These are phyloP conservation scores for Mareca penelope DNA, from an alignment of 2,797 vertebrate genomes.

Conservation along the genomic window DNA sequence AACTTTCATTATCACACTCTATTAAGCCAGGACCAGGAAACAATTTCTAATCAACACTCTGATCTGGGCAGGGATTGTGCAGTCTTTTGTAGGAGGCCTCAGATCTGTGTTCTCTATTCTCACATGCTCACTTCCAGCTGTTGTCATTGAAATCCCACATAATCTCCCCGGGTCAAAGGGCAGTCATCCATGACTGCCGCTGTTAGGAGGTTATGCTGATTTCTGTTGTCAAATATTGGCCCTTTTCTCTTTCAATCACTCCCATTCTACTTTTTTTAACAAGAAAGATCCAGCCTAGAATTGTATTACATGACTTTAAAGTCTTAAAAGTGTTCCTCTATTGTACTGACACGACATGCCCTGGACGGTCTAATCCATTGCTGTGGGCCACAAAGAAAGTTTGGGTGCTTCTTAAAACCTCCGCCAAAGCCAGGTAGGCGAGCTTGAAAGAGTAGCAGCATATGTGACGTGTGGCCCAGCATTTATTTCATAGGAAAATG, in stretches of 20 bases:
- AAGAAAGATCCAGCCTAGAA: slow-evolving; percentile 81
- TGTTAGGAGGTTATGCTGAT: slow-evolving; percentile 87
- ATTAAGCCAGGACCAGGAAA: slow-evolving; percentile 83
- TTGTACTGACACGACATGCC: slow-evolving; percentile 78
- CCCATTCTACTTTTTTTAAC: slow-evolving; percentile 79
- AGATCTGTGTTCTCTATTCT: slow-evolving; percentile 82
- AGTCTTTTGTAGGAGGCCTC: slow-evolving; percentile 79
- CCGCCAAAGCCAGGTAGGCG: slow-evolving; percentile 51
- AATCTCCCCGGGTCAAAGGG: slow-evolving; percentile 85
- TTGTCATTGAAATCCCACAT: slow-evolving; percentile 87
- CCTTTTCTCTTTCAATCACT: slow-evolving; percentile 82
- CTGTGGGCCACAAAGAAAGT: slow-evolving; percentile 74
- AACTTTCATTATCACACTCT: slow-evolving; percentile 81
- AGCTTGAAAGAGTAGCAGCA: background rate
- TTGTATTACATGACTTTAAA: slow-evolving; percentile 87
- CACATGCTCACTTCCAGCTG: slow-evolving; percentile 83
- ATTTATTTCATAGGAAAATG: slow-evolving; percentile 3
- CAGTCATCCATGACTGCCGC: slow-evolving; percentile 85
- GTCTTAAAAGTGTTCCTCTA: slow-evolving; percentile 82
- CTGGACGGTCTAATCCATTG: slow-evolving; percentile 74
- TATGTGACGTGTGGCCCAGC: background rate
- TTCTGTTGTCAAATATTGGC: slow-evolving; percentile 86
- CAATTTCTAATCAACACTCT: slow-evolving; percentile 82
- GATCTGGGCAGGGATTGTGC: slow-evolving; percentile 81
- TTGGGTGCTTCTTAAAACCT: slow-evolving; percentile 71